Evolutionary conservation across 30 jellyfish, hydroid and myxozoan genomes (phyloP), one percentile per base, ranked within the genome.

Genomic region (Cassiopea xamachana): DNA sequence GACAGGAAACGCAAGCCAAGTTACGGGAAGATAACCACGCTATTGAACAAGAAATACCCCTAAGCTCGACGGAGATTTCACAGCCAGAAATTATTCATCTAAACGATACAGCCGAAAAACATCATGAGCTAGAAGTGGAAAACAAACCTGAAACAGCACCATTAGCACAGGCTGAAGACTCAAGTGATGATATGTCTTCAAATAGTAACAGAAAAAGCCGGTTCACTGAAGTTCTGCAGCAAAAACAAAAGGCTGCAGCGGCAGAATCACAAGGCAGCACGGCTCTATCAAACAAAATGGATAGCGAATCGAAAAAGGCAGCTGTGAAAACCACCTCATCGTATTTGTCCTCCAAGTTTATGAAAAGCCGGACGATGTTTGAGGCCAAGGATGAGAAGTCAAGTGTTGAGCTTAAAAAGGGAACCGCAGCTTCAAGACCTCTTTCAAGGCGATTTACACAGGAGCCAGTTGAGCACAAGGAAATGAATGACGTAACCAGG

Each of bases 171-270:
- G 87, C 64, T 5, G 95, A 88, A 71, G 80, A 70, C 46, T 88
- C 95, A n/a, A 90, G 79, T 46, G 90, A 78, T 72, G 95, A 88
- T 59, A 72, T 77, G 84, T 85, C 83, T 47, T 78, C 89, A 1
- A 76, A 46, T 10, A 75, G 58, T 45, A 39, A 82, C 51, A 73
- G 87, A 39, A 48, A 49, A 78, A 69, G 47, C 12, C n/a, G 81
- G 58, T 88, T 88, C 19, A 61, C 95, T 13, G 90, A 88, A 43
- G 90, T 79, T 5, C 73, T 88, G 7, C 95, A 88, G 48, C 60
- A 72, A 17, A 88, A 88, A 51, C 90, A 88, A 82, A 80, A 78
- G 18, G 95, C 95, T 1, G 84, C 74, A 5, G 55, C 80, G 80
- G 27, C n/a, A 55, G 80, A 71, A 55, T 18, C 55, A 10, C 80